Base-by-base conservation (phyloP, 2,888 invertebrate species). In the Tortrix viridana region DNA sequence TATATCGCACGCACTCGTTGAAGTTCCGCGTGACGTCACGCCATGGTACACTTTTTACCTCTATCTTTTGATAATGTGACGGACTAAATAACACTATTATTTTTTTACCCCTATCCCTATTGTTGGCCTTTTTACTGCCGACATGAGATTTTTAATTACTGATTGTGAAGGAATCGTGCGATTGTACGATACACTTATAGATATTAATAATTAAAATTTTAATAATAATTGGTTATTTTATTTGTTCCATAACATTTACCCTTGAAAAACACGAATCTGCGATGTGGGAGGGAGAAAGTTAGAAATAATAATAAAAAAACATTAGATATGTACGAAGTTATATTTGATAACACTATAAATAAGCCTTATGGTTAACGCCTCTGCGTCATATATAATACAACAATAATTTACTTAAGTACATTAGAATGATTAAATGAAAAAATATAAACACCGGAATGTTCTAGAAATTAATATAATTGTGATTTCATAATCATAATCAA, bases 371-470 rank as follows among this genome's bases (percentile, higher is more conserved):
- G 37, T 41, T 22, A 16, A 50, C 16, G 37, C 14, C 38, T 52
- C 26, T 23, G 50, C 46, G 20, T 61, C 58, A 55, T 50, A 53
- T 63, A 64, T 64, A 57, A 65, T 62, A 67, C 62, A 69, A 58
- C 52, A 49, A 59, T 55, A 65, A 66, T 66, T 65, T 73, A 67
- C 52, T 57, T 62, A 62, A 62, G 62, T 63, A 63, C 49, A 63
- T 41, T 63, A 41, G 66, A 70, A 67, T 67, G 65, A 60, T 67
- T 65, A 55, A 47, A 14, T 41, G 5, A 41, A 66, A 50, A 69
- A 65, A 64, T 49, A 62, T 71, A 64, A 66, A 59, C 65, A 55
- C 64, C 66, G 69, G 69, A 69, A 69, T 68, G 69, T 68, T 50
- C 38, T 56, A 65, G 37, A 52, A 65, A 47, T 59, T 65, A 54